Evolutionary conservation across 2,113 vertebrate genomes (phyloP), one percentile per base, ranked within the genome.

Genomic region (Mola mola): DNA sequence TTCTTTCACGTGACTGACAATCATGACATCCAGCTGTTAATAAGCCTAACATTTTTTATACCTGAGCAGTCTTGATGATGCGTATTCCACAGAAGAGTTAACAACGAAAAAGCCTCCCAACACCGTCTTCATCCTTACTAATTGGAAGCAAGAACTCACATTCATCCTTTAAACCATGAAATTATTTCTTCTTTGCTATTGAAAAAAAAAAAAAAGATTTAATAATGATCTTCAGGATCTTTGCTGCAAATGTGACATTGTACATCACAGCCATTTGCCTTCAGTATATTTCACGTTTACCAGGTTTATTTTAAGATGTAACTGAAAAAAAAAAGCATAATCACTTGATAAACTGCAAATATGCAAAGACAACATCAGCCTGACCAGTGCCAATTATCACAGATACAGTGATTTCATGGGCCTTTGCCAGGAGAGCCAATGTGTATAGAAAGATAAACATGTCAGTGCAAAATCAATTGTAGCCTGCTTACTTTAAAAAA

Each of bases 31-130:
- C 6, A 2, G 10, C 38, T 36, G 22, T 50, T 36, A 75, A 67
- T 55, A 3, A 50, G 51, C 29, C 16, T 71, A 75, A 75, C 41
- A 48, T 53, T 53, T 65, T 73, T 59, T 65, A 58, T 38, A 75
- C 38, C 52, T 64, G 52, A 69, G 36, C 48, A 51, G 43, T 34
- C 57, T 75, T 19, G 11, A 66, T 75, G 66, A 66, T 61, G 49
- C 41, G 59, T 20, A 69, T 69, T 66, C 72, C 46, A 75, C 31
- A 50, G 41, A 33, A 33, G 25, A 2, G 1, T 72, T 65, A 66
- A 61, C 36, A 75, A 57, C 47, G 28, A 25, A 49, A 44, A 40
- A 42, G 15, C 49, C 49, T 64, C 24, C 19, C 7, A 44, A 33
- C 25, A 29, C 25, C 36, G 50, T 63, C 22, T 17, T 43, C 22